These are phyloP conservation scores for Sternarchorhynchus goeldii DNA, from an alignment of 2,797 vertebrate genomes.

Conservation along the genomic window DNA sequence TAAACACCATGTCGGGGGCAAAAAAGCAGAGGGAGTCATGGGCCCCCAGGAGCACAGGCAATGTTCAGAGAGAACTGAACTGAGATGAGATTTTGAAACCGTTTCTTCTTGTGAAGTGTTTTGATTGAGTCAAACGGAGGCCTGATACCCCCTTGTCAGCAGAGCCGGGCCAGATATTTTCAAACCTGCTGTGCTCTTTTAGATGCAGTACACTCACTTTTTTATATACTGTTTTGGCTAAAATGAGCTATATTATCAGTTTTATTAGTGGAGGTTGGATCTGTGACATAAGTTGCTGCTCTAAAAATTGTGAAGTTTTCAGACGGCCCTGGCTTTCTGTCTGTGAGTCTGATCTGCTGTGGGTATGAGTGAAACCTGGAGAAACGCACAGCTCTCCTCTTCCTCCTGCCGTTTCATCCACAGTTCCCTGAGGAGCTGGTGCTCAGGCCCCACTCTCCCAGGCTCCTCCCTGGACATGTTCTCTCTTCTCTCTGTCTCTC, in stretches of 20 bases:
- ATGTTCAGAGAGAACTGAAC: constrained; percentile 12
- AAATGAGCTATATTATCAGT: background rate
- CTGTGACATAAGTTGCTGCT: background rate
- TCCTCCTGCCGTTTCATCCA: constrained; percentile 12
- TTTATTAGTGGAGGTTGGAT: background rate
- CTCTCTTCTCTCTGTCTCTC: constrained; percentile 37
- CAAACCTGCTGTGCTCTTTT: background rate
- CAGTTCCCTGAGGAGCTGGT: constrained; percentile 28
- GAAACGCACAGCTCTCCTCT: background rate
- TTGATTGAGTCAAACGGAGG: background rate
- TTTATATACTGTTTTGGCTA: background rate
- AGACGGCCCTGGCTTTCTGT: background rate
- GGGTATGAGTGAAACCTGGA: constrained; percentile 6
- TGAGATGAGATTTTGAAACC: constrained; percentile 13
- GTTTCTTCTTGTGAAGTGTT: background rate
- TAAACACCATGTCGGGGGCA: constrained; percentile 43
- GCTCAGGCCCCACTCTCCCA: constrained; percentile 44
- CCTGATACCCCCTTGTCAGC: background rate
- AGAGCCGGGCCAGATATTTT: background rate
- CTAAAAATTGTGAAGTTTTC: background rate
- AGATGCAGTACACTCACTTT: background rate
- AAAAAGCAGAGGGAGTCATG: constrained; percentile 35
- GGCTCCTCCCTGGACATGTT: constrained; percentile 40
- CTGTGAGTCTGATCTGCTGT: constrained; percentile 47
- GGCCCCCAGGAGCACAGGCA: constrained; percentile 8